Conservation (phyloP, 2,797 vertebrate genomes). For the Siniperca undulata region DNA sequence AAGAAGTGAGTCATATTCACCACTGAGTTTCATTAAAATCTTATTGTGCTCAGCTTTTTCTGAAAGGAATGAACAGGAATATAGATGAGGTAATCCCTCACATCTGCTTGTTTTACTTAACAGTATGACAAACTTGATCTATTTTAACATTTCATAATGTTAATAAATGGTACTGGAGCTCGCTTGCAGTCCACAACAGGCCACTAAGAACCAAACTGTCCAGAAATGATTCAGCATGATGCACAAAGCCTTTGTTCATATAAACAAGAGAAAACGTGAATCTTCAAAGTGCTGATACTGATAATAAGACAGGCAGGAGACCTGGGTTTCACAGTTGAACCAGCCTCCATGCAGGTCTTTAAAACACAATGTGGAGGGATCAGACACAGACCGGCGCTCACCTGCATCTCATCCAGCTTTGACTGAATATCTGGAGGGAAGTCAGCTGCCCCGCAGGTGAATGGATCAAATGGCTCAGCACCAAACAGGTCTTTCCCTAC, state of each 20-base stretch:
- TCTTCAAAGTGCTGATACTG: slow-evolving; percentile 25
- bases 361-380: not conserved
- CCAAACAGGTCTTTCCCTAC: slow-evolving; percentile 96
- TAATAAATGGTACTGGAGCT: not conserved
- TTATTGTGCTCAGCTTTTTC: not conserved
- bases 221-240: not conserved
- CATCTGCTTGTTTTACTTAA: not conserved
- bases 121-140: not conserved
- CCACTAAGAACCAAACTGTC: slow-evolving; percentile 13
- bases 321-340: not conserved
- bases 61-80: not conserved
- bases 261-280: not conserved
- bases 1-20: slow-evolving; percentile 4
- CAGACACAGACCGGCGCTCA: slow-evolving; percentile 77
- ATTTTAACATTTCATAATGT: not conserved
- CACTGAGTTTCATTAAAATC: slow-evolving; percentile 6
- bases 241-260: not conserved
- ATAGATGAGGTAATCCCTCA: not conserved
- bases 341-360: not conserved
- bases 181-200: not conserved
- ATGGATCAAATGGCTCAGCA: slow-evolving; percentile 97
- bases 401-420: slow-evolving; percentile 99
- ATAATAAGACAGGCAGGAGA: not conserved
- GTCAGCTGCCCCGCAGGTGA: slow-evolving; percentile 96
- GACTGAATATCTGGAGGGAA: slow-evolving; percentile 98